Base-by-base conservation (phyloP, 2,888 invertebrate genomes). In the Cylloceria caligata region DNA sequence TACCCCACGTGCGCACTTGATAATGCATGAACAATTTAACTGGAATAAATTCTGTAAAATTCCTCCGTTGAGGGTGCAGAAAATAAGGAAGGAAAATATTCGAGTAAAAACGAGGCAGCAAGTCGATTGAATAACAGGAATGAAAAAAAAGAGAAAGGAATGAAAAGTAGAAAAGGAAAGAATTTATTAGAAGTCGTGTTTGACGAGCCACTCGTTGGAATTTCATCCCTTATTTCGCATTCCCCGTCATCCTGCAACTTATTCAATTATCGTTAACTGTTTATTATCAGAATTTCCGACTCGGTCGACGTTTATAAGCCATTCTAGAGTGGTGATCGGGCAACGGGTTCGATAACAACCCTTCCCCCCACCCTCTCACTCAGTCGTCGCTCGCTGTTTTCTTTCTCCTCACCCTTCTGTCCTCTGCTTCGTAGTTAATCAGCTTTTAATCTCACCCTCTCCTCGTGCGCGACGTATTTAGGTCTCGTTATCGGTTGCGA, bases 211-310 rank as follows among this genome's bases (percentile, higher is more conserved):
- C 9, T 36, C 60, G 9, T 3, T 30, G 55, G n/a, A 60, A 60
- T 60, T 60, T 9, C 34, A 60, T 34, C 34, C 34, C 52, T 52
- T 52, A 52, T 52, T 52, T 52, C 21, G 24, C 11, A 45, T 42
- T 11, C 30, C 47, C 49, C n/a, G n/a, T 36, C 34, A 21, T 13
- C 13, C 55, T 19, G 47, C 19, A 16, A 21, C 65, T 73, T 52
- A 69, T 78, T 74, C 47, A 69, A 78, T 78, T 81, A 78, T 9
- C 73, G 55, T 78, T 81, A 73, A 81, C 69, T 73, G 68, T 73
- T 77, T 78, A 81, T 81, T 74, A 81, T 68, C 77, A 77, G 55
- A 73, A 81, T 74, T 78, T 75, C 64, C 71, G 57, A 75, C 65
- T 34, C 30, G 57, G 34, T 39, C 71, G 60, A 47, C 68, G 69